Evolutionary conservation across 2,888 invertebrate species (phyloP).

Genomic region (Drosophila subsilvestris): DNA sequence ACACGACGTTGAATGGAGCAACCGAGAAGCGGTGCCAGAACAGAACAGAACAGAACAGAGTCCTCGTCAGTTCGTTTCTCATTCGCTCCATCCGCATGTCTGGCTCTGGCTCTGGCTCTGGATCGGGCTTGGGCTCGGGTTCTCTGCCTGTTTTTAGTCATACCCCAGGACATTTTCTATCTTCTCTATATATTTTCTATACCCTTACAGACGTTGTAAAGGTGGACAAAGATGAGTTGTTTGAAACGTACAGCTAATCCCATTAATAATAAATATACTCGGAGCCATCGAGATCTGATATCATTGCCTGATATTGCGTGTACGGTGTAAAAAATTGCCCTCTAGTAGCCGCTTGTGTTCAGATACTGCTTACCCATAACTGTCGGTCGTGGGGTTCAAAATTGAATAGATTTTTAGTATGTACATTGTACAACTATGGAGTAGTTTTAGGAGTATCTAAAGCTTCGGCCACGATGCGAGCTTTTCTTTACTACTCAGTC

Average conservation of each 20-base stretch:
- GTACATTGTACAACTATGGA: no score
- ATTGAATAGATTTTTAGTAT: no score
- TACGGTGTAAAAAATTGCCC: no score
- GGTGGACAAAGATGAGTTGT: neutral
- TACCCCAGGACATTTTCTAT: neutral
- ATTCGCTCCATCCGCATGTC: slow-evolving; percentile 13
- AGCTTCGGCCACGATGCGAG: neutral
- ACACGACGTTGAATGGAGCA: slow-evolving; percentile 57
- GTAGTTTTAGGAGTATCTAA: neutral
- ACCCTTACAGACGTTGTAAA: neutral
- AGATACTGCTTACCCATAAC: no score
- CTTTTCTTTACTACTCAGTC: neutral
- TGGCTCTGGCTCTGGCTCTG: slow-evolving; percentile 7
- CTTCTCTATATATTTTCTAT: neutral
- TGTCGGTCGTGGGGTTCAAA: no score
- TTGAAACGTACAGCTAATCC: no score
- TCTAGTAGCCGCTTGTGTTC: no score
- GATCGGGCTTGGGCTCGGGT: slow-evolving; percentile 3
- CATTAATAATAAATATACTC: no score
- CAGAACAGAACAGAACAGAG: slow-evolving; percentile 3
- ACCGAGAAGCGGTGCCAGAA: neutral
- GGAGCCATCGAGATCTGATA: no score
- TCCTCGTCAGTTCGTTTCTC: slow-evolving; percentile 8
- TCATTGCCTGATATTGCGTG: no score
- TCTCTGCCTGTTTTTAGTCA: neutral